phyloP scores from a whole-genome alignment of 2,888 invertebrate genomes.

The Galeopsomyia nigrocyanea region DNA sequence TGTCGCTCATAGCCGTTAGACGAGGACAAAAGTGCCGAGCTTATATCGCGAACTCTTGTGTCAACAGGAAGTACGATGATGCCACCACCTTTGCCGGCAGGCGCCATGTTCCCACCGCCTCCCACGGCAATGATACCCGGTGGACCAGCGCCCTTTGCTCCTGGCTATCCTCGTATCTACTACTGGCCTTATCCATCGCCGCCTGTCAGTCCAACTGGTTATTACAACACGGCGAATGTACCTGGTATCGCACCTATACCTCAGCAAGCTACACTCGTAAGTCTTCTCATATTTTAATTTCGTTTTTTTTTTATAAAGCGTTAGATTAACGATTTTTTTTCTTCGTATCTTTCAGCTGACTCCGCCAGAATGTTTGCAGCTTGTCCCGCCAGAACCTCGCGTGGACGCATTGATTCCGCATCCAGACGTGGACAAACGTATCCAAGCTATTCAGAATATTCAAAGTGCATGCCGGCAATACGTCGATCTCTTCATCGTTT shows the following conservation, averaged over 20 bases:
- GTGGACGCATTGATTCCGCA: constrained; percentile 61
- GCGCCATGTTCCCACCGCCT: constrained; percentile 66
- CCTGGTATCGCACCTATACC: constrained; percentile 63
- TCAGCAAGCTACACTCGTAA: constrained; percentile 58
- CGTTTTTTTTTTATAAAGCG: constrained; percentile 12
- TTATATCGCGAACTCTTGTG: constrained; percentile 47
- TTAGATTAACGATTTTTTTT: neutral
- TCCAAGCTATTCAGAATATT: constrained; percentile 56
- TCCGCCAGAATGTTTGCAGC: constrained; percentile 62
- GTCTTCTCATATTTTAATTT: constrained; percentile 33
- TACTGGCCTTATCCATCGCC: constrained; percentile 97
- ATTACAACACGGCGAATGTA: constrained; percentile 77
- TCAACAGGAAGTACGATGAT: constrained; percentile 74
- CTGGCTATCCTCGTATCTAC: constrained; percentile 77
- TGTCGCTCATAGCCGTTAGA: too few relatives aligned
- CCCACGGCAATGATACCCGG: constrained; percentile 70
- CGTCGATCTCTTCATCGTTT: constrained; percentile 62
- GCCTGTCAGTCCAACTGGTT: constrained; percentile 92
- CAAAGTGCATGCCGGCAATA: constrained; percentile 63
- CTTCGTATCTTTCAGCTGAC: constrained; percentile 58
- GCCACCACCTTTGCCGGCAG: constrained; percentile 63
- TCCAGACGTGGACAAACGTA: constrained; percentile 62
- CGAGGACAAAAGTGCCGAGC: too few relatives aligned
- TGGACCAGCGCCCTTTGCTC: constrained; percentile 72
- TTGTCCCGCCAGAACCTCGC: constrained; percentile 58